Base-by-base conservation (phyloP, 2,113 vertebrate species). In the Psephotus haematonotus region DNA sequence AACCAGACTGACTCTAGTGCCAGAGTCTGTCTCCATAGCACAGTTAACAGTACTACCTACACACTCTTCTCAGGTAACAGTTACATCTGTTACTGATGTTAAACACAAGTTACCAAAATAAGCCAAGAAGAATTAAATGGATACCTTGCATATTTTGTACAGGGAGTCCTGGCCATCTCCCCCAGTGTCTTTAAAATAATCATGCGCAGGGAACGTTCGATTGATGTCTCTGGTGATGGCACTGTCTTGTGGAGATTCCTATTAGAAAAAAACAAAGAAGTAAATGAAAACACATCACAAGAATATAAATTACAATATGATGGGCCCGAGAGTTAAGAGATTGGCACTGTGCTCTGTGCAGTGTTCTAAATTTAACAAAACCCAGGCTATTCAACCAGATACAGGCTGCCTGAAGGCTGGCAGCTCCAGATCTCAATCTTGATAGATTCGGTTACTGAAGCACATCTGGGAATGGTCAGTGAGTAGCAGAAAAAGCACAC, bases 61-160 rank as follows among this genome's bases (percentile, higher is more conserved):
- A 17, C 17, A 10, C 7, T 57, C 82, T 53, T 25, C 91, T 59
- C 65, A 71, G 37, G 11, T 49, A 52, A 46, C 69, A 64, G 64
- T 18, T 74, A 47, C 49, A 27, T 49, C 53, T 75, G 53, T 27
- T 50, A 67, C 15, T 9, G 63, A 23, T 49, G 43, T 5, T 33
- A 49, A 65, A 68, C 1, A 9, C 57, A 68, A 64, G 62, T 16
- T 9, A 76, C 27, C 47, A 55, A 81, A 86, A 60, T 0, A 41
- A 76, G 43, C 10, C 29, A 68, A 88, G 79, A 70, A 70, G 70
- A 69, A 25, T 13, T 18, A 47, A 39, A 84, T 41, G 77, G 86
- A 71, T 97, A 99, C 99, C 99, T 99, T 99, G 98, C 99, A 99
- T 98, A 99, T 99, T 98, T 99, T 99, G 97, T 99, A 99, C 65